Base-by-base conservation (phyloP, 35 echinoderm and acorn worm genomes). In the Apostichopus californicus region DNA sequence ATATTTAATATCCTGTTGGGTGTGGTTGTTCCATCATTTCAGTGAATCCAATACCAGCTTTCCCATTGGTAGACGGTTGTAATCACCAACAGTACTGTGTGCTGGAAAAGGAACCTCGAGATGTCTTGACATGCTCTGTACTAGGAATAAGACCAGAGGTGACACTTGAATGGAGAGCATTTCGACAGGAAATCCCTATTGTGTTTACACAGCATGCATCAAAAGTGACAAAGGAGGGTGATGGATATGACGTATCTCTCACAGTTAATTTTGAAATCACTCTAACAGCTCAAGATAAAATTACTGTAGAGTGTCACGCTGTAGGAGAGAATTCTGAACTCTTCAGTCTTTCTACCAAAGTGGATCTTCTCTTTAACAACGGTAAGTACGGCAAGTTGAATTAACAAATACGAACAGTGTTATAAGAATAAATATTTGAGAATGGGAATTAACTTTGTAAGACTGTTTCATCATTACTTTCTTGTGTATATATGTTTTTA, bases 271-370 rank as follows among this genome's bases (percentile, higher is more conserved):
- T 73, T 22, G 15, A 73, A 0, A 60, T 60, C 71, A 73, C 71
- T 73, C 13, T 7, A 73, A 3, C 17, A 73, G 17, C 71, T 7
- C 13, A 73, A 73, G 15, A 73, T 17, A 17, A 73, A 73, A 22
- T 73, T 22, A 73, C 71, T 18, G 23, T 81, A 17, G 78, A 81
- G 25, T 81, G 78, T 52, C 25, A 9, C 9, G 28, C 8, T 14
- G 25, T 53, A 14, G 78, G 78, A 81, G 5, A 9, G 5, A 46
- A 81, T 54, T 22, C 78, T 52, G 78, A 81, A 17, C 4, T 46
- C 12, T 81, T 81, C 54, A 17, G 22, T 81, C 78, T 81, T 20
- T 81, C 78, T 53, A 81, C 78, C 5, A 81, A 81, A 46, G 14
- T 81, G 10, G 78, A 81, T 22, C 7, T 81, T 9, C 78, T 81